Evolutionary conservation across 2,113 vertebrate genomes (phyloP).

Genomic region (Pangasianodon gigas): DNA sequence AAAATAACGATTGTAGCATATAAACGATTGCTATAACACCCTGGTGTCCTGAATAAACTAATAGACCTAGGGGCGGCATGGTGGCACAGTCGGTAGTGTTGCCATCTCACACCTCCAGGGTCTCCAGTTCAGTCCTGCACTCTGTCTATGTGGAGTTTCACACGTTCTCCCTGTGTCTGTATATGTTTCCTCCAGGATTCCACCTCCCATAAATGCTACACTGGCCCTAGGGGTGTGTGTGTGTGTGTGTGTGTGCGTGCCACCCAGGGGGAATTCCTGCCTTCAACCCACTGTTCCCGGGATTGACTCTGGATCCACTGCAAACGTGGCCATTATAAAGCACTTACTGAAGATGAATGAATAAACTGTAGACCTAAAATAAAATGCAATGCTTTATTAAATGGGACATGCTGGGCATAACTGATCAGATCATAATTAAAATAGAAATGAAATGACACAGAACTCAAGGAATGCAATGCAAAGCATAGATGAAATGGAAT

Average conservation of each 20-base stretch:
- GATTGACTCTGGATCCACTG: background rate
- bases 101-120: background rate
- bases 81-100: background rate
- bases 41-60: background rate
- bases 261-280: background rate
- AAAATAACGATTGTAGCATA: background rate
- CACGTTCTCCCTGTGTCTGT: background rate
- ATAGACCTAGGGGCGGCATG: background rate
- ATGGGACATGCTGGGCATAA: background rate
- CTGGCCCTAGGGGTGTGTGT: background rate
- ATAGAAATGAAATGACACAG: background rate
- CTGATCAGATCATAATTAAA: background rate
- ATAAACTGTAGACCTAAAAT: background rate
- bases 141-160: background rate
- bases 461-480: background rate
- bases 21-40: background rate
- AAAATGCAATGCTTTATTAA: background rate
- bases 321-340: background rate
- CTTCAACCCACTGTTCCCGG: background rate
- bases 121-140: background rate
- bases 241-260: background rate
- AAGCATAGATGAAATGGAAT: background rate
- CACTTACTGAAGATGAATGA: background rate
- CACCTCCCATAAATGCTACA: background rate
- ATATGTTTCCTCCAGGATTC: background rate